phyloP scores from a whole-genome alignment of 2,113 vertebrate species.

The Pseudopodoces humilis region DNA sequence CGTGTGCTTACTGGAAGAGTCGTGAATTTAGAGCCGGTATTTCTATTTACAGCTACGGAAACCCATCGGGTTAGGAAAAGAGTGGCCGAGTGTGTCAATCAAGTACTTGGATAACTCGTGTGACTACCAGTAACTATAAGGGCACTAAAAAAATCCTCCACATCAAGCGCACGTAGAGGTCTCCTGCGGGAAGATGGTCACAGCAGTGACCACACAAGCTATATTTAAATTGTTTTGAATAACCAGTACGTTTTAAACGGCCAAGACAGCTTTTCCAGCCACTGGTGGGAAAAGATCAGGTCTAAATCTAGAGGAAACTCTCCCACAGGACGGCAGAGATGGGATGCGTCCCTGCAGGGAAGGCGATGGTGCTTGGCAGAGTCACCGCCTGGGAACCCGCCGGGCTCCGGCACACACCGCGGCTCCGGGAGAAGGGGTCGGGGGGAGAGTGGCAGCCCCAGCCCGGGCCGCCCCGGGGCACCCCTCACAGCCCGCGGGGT shows the following conservation, averaged over 20 bases:
- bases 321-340: not conserved
- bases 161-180: not conserved
- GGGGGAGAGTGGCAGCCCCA: not conserved
- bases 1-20: slow-evolving; percentile 4
- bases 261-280: not conserved
- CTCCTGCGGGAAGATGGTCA: not conserved
- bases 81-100: not conserved
- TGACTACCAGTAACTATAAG: slow-evolving; percentile 12
- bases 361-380: not conserved
- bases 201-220: not conserved
- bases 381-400: not conserved
- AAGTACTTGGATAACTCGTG: not conserved
- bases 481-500: not conserved
- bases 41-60: slow-evolving; percentile 21
- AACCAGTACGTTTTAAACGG: not conserved
- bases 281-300: not conserved
- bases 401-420: not conserved
- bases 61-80: not conserved
- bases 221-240: not conserved
- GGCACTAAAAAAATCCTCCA: not conserved
- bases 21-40: not conserved
- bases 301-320: not conserved
- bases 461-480: not conserved
- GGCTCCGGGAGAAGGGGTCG: not conserved
- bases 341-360: not conserved